Conservation (phyloP, 2,797 vertebrate genomes). For the Scarus forsteni region DNA sequence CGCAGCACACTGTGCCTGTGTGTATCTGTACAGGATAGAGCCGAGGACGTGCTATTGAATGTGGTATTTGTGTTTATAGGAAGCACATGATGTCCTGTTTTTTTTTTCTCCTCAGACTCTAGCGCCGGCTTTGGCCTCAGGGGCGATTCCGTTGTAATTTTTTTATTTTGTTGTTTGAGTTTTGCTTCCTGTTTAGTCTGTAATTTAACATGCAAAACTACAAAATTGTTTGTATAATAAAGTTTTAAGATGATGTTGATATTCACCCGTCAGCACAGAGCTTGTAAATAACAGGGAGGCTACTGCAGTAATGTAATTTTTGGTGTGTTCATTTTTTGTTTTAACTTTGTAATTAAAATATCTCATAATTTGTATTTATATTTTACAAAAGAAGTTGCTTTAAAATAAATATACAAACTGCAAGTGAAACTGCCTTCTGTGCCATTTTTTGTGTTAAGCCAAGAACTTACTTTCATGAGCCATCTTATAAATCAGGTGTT, state of each 20-base stretch:
- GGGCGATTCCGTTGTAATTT: conserved; percentile 73
- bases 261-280: conserved; percentile 88
- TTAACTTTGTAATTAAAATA: conserved; percentile 99
- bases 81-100: conserved; percentile 77
- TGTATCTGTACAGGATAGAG: conserved; percentile 89
- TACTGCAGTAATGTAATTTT: conserved; percentile 88
- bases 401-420: conserved; percentile 90
- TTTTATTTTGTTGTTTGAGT: conserved; percentile 54
- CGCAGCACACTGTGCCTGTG: conserved; percentile 76
- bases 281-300: conserved; percentile 93
- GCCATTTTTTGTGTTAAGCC: conserved; percentile 18
- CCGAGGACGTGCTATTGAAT: conserved; percentile 91
- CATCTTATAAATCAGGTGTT: conserved; percentile 26
- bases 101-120: conserved; percentile 63
- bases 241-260: conserved; percentile 87
- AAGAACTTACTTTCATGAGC: conserved; percentile 3
- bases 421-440: conserved; percentile 61
- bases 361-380: conserved; percentile 99
- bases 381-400: conserved; percentile 97
- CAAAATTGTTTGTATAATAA: conserved; percentile 95
- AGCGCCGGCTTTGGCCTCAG: conserved; percentile 76
- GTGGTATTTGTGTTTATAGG: conserved; percentile 90
- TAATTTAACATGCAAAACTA: conserved; percentile 93
- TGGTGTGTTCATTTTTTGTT: conserved; percentile 94
- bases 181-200: conserved; percentile 80